phyloP scores from a whole-genome alignment of 2,113 vertebrate species.

The Pardalotus punctatus region DNA sequence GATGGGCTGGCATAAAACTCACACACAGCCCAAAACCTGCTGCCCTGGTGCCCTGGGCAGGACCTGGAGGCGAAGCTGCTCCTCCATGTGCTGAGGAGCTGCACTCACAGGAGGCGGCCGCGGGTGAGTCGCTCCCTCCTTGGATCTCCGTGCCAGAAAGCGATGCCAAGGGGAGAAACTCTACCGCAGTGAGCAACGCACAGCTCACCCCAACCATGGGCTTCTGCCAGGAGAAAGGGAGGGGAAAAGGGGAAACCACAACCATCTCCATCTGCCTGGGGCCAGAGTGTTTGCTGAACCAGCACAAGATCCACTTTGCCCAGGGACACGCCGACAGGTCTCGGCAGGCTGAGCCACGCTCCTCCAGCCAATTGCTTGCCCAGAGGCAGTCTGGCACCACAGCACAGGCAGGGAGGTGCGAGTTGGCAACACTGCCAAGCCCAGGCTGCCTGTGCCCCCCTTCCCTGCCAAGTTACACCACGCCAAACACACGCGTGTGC shows the following conservation, averaged over 20 bases:
- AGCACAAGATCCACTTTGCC: neutral
- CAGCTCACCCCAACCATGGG: slow-evolving; percentile 45
- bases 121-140: neutral
- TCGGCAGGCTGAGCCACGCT: slow-evolving; percentile 20
- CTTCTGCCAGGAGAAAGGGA: slow-evolving; percentile 56
- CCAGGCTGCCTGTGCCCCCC: neutral
- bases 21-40: neutral
- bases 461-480: neutral
- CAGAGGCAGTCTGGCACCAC: neutral
- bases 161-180: slow-evolving; percentile 50
- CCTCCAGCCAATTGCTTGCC: neutral
- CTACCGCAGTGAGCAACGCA: slow-evolving; percentile 45
- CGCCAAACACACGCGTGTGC: fast-evolving
- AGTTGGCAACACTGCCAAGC: neutral
- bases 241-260: slow-evolving; percentile 55
- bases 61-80: neutral
- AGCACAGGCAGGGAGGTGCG: neutral
- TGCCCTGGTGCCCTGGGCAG: neutral
- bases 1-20: neutral
- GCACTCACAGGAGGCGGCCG: neutral
- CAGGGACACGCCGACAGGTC: neutral
- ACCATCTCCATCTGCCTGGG: slow-evolving; percentile 4
- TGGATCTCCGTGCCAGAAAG: slow-evolving; percentile 18
- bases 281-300: slow-evolving; percentile 40
- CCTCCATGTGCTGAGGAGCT: neutral